Conservation (phyloP, 2,113 vertebrate species). For the Brevimyrus niger region DNA sequence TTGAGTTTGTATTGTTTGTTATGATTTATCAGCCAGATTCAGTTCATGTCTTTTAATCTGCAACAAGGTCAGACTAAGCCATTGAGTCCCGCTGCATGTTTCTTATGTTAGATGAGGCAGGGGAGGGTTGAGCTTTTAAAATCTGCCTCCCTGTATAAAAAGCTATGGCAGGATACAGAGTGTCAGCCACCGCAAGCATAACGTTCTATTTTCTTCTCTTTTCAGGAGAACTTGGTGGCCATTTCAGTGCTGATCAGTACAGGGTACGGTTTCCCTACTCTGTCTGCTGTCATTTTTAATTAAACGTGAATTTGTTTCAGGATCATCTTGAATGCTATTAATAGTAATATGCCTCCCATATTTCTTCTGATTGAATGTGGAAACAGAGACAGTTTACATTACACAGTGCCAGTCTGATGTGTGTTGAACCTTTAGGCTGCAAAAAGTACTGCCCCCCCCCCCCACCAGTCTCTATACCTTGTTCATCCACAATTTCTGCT, state of each 20-base stretch:
- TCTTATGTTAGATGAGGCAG: background rate
- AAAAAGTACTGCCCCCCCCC: background rate
- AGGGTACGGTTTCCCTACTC: constrained; percentile 53
- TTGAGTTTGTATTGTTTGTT: background rate
- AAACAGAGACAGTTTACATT: background rate
- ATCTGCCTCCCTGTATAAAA: background rate
- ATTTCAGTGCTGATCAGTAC: constrained; percentile 61
- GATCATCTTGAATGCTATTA: background rate
- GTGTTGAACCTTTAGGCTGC: background rate
- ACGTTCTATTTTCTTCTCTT: constrained; percentile 31
- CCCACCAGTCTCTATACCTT: background rate
- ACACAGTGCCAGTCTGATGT: background rate
- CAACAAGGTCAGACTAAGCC: background rate
- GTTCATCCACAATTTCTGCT: background rate
- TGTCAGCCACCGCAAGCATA: constrained; percentile 11
- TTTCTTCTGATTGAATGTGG: background rate
- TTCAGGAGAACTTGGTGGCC: constrained; percentile 68
- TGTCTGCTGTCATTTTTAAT: background rate
- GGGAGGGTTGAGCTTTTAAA: background rate
- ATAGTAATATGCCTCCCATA: background rate
- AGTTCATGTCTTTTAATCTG: background rate
- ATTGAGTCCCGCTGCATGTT: background rate
- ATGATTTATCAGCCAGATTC: background rate
- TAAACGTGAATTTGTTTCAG: background rate
- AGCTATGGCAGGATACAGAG: background rate